These are phyloP conservation scores for Oceanodroma leucorhoa DNA, from an alignment of 2,797 vertebrate genomes.

Conservation along the genomic window DNA sequence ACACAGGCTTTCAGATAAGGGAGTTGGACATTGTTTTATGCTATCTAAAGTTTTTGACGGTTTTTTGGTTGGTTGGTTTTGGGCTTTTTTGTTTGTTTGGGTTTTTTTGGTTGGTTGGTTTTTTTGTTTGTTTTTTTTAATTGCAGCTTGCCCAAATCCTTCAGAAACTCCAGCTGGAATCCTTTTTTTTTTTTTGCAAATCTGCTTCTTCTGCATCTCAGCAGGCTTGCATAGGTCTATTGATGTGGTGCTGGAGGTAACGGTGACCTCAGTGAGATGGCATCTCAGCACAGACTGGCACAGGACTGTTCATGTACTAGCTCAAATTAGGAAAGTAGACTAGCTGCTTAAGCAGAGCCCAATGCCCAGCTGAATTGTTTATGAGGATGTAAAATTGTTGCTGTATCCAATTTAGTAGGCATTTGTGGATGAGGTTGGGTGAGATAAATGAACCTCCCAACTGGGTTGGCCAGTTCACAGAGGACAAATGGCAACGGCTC, in stretches of 20 bases:
- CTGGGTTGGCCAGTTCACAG: not conserved
- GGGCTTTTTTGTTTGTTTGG: not conserved
- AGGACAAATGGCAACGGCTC: not conserved
- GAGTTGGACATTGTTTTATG: not conserved
- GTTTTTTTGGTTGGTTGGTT: not conserved
- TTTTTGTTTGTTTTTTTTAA: not conserved
- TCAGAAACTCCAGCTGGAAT: not conserved
- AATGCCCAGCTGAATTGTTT: not conserved
- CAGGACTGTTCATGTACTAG: not conserved
- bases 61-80: not conserved
- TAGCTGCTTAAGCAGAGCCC: not conserved
- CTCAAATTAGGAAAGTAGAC: not conserved
- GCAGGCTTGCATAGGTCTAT: not conserved
- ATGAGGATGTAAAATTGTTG: not conserved
- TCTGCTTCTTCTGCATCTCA: not conserved
- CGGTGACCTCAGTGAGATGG: not conserved
- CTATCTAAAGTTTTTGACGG: not conserved
- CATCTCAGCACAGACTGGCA: not conserved
- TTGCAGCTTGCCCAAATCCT: not conserved
- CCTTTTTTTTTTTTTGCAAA: not conserved
- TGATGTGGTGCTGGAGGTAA: not conserved
- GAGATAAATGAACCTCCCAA: fast-evolving
- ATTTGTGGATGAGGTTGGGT: not conserved
- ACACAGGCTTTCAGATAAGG: not conserved
- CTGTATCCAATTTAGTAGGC: not conserved